Evolutionary conservation across 1,140 invertebrate genomes (phyloP).

Genomic region (Anastatus disparis): DNA sequence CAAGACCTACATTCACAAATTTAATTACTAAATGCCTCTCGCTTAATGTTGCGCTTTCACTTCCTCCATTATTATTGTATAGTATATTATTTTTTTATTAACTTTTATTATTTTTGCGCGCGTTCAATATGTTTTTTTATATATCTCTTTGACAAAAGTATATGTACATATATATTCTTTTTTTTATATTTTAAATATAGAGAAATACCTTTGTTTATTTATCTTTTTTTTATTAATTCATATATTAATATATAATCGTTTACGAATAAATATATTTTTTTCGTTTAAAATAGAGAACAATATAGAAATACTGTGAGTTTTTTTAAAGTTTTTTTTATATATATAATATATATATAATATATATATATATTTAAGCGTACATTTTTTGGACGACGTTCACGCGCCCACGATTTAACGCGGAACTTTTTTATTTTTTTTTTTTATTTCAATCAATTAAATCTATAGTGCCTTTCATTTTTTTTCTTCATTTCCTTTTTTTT

Average conservation of each 20-base stretch:
- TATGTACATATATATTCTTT: slow-evolving; percentile 29
- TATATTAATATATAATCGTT: slow-evolving; percentile 31
- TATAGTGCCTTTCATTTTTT: slow-evolving; percentile 25
- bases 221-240: background rate
- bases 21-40: slow-evolving; percentile 22
- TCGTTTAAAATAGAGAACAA: slow-evolving; percentile 41
- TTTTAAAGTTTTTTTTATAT: slow-evolving; percentile 28
- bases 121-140: slow-evolving; percentile 4
- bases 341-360: slow-evolving; percentile 28
- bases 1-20: too few relatives aligned
- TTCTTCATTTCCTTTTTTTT: slow-evolving; percentile 1
- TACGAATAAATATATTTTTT: slow-evolving; percentile 32
- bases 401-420: slow-evolving; percentile 23
- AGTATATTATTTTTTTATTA: too few relatives aligned
- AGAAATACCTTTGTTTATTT: slow-evolving; percentile 33
- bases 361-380: slow-evolving; percentile 36
- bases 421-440: slow-evolving; percentile 34
- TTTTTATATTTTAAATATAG: slow-evolving; percentile 25
- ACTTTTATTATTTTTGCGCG: background rate
- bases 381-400: slow-evolving; percentile 33
- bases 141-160: slow-evolving; percentile 26
- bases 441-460: too few relatives aligned
- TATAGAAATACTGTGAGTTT: slow-evolving; percentile 39
- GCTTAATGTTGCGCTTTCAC: background rate
- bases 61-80: slow-evolving; percentile 28